Conservation (phyloP, 2,113 vertebrate species). For the Perccottus glenii region DNA sequence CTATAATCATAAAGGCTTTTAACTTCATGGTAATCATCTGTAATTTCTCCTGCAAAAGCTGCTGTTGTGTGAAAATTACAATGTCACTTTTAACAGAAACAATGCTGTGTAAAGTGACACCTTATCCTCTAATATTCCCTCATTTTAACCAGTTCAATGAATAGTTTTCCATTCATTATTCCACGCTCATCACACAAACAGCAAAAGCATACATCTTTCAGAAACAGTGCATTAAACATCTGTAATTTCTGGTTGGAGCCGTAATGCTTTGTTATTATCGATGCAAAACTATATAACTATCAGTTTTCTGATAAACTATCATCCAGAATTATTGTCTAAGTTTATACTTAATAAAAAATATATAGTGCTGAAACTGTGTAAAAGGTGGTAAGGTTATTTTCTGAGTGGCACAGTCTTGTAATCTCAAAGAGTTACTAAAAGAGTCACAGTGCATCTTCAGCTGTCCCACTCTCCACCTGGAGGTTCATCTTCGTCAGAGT, state of each 20-base stretch:
- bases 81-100: background rate
- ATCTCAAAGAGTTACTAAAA: background rate
- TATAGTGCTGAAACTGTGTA: too few relatives aligned
- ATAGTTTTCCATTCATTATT: too few relatives aligned
- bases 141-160: background rate
- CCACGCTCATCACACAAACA: conserved; percentile 4
- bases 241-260: background rate
- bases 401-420: background rate
- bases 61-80: background rate
- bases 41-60: background rate
- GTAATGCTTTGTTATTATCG: too few relatives aligned
- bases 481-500: conserved; percentile 85
- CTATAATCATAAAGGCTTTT: too few relatives aligned
- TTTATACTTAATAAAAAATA: too few relatives aligned
- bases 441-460: conserved; percentile 41
- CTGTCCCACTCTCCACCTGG: conserved; percentile 67
- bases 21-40: too few relatives aligned
- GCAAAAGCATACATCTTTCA: background rate
- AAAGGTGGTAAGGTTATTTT: background rate
- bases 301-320: background rate
- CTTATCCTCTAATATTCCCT: background rate
- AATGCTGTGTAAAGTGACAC: background rate
- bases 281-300: too few relatives aligned
- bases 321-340: background rate
- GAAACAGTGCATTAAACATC: conserved; percentile 12